Evolutionary conservation across 2,113 vertebrate genomes (phyloP), one percentile per base, ranked within the genome.

Genomic region (Geococcyx californianus): DNA sequence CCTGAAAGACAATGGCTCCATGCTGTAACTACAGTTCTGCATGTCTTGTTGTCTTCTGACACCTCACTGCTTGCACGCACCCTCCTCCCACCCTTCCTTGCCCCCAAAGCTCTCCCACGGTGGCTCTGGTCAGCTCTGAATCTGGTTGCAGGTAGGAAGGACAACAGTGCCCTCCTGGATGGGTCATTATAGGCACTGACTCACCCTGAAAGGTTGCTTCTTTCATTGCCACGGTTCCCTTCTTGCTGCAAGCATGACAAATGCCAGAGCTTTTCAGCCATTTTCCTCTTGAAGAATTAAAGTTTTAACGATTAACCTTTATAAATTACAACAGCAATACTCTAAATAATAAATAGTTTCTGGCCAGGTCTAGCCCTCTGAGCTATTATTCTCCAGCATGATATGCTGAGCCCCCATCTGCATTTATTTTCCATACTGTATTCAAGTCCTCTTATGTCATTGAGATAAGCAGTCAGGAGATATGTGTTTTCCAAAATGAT

Each of bases 381-480:
- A 95, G 94, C 94, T 95, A 96, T 96, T 92, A 93, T 83, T 92
- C 92, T 95, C 74, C 79, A 93, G 78, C 72, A 79, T 56, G 85
- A 94, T 93, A 91, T 67, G 91, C 55, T 89, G 58, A 93, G 93
- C 78, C 77, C 52, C 92, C 84, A 82, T 96, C 92, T 93, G 95
- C 91, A 91, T 93, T 90, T 85, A 76, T 94, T 94, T 93, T 76
- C 83, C 82, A 93, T 96, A 96, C 97, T 79, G 63, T 92, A 87
- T 94, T 93, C 96, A 81, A 94, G 74, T 94, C 89, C 95, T 97
- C 78, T 97, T 97, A 95, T 94, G 94, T 95, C 96, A 96, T 95
- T 95, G 95, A 97, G 95, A 97, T 97, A 97, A 92, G 94, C 84
- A 95, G 95, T 89, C 94, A 94, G 93, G 96, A 97, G 96, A 95